Base-by-base conservation (phyloP, 1,140 invertebrate genomes). In the Atopsyche davidsoni region DNA sequence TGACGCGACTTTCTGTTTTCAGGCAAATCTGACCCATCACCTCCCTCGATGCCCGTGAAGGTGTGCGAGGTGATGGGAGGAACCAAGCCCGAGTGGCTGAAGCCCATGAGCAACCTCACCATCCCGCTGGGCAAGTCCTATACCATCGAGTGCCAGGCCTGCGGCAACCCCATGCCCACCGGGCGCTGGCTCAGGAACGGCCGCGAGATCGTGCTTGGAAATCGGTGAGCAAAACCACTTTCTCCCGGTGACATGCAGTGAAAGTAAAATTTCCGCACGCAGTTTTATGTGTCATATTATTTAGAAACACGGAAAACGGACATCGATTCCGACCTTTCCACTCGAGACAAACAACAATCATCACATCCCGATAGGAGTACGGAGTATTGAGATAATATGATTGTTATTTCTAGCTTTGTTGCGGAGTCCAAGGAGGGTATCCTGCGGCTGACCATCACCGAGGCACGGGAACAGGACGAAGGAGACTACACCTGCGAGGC, bases 401-500 rank as follows among this genome's bases (percentile, higher is more conserved):
- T n/a, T n/a, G 25, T 40, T 40, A 9, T 45, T 34, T 40, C 14
- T 35, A 64, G 71, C 51, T 89, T 91, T 63, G 81, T 80, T 35
- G 67, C 78, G 1, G 87, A 92, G 61, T 73, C 77, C 21, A 81
- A 87, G 49, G 86, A 89, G 51, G 90, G 89, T 10, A 76, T 84
- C 0, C 92, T 91, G 64, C 83, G 82, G 45, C 74, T 99, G n/a
- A 84, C 88, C 50, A 89, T 99, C 59, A 79, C 79, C 34, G 94
- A 98, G 62, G 81, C 96, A n/a, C 79, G 85, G 59, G 87, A 94
- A 43, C 82, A 85, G 6, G 96, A 99, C 65, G 89, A 92, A 52
- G 96, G 94, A 14, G 92, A 98, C 63, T 98, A 96, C 68, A 93
- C 88, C 1, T 99, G 96, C 65, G 93, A 98, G 64, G 87, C 96